Percentiles rank a stretch among this genome's conserved stretches.
phyloP scores from a whole-genome alignment of 2,113 vertebrate genomes.

The Stictonetta naevosa region DNA sequence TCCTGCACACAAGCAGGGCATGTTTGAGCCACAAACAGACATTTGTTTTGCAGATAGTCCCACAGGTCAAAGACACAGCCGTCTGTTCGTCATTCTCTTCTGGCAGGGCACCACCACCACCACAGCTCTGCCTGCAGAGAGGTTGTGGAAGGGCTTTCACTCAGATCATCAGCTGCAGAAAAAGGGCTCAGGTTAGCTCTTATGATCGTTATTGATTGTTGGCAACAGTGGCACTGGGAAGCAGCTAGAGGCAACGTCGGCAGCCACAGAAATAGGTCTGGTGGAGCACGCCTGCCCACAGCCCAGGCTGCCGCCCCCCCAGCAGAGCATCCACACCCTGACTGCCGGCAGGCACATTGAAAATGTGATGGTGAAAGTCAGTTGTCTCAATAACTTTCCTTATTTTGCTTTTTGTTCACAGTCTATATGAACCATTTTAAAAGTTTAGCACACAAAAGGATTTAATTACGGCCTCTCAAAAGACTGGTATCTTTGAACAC shows the following conservation, averaged over 20 bases:
- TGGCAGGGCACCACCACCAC: not conserved
- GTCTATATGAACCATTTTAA: not conserved
- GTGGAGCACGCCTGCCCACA: not conserved
- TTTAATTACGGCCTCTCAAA: not conserved
- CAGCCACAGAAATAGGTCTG: not conserved
- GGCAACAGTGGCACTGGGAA: not conserved
- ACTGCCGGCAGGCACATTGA: not conserved
- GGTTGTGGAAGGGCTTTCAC: not conserved
- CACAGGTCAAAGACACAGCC: not conserved
- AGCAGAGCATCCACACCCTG: not conserved
- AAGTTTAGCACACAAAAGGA: not conserved
- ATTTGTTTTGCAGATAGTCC: not conserved
- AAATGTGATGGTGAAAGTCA: not conserved
- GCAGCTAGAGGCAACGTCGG: accelerated
- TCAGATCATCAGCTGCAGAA: not conserved
- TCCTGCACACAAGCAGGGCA: not conserved
- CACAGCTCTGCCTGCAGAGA: not conserved
- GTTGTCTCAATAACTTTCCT: not conserved
- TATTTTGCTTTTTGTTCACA: not conserved
- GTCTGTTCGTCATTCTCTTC: not conserved
- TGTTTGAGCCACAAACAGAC: not conserved
- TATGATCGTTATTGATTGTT: not conserved
- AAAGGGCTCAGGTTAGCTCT: not conserved
- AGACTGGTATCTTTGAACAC: not conserved
- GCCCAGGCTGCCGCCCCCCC: not conserved